These are phyloP conservation scores for Tiaroga cobitis DNA, from an alignment of 2,797 vertebrate species.

Conservation along the genomic window DNA sequence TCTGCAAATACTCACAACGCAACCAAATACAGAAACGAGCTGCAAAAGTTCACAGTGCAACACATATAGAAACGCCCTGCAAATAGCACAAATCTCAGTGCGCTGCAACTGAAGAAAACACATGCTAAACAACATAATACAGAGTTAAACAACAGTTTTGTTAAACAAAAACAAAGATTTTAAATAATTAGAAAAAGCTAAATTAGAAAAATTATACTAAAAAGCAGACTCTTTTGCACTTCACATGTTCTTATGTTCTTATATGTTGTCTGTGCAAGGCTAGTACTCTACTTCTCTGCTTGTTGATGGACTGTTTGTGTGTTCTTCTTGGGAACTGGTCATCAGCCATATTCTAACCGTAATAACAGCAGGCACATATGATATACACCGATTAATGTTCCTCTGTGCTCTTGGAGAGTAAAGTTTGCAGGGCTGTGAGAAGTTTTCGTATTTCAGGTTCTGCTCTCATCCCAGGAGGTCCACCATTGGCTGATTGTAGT, in stretches of 20 bases:
- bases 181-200: background rate
- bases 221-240: background rate
- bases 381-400: slow-evolving; percentile 13
- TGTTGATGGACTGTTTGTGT: background rate
- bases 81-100: no score
- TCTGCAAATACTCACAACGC: no score
- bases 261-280: background rate
- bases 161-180: background rate
- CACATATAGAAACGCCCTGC: no score
- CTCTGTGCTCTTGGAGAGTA: slow-evolving; percentile 33
- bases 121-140: no score
- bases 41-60: no score
- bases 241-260: background rate
- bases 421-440: slow-evolving; percentile 46
- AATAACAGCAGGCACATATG: slow-evolving; percentile 29
- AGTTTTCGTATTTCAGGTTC: slow-evolving; percentile 58
- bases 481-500: slow-evolving; percentile 71
- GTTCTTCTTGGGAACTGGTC: background rate
- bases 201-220: background rate
- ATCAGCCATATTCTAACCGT: slow-evolving; percentile 5
- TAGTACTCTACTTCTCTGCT: background rate
- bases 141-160: no score
- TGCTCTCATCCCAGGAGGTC: slow-evolving; percentile 70
- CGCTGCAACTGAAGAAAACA: no score
- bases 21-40: no score